Evolutionary conservation across 2,797 vertebrate species (phyloP).

Genomic region (Hypotaenidia philippensis): DNA sequence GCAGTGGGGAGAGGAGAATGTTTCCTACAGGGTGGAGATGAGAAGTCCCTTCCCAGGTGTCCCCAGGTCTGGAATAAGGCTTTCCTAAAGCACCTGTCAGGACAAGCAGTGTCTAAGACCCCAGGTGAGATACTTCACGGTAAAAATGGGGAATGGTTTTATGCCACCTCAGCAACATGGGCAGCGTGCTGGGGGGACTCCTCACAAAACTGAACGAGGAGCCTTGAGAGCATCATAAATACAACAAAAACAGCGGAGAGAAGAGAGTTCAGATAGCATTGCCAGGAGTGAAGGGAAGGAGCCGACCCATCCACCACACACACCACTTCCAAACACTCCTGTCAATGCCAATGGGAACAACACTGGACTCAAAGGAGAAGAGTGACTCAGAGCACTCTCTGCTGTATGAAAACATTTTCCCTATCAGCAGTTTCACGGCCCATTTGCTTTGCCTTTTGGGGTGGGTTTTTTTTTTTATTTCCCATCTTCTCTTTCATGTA

Average conservation of each 20-base stretch:
- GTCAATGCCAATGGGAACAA: accelerated
- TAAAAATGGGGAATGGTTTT: not conserved
- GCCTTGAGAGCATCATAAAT: accelerated
- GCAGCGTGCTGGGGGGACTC: accelerated
- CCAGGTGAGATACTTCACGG: not conserved
- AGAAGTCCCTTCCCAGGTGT: not conserved
- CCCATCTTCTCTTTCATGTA: not conserved
- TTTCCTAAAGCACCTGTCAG: not conserved
- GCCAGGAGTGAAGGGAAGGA: not conserved
- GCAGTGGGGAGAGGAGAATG: not conserved
- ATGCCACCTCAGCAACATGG: accelerated
- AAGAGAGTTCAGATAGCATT: not conserved
- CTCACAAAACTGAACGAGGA: not conserved
- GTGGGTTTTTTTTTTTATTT: not conserved
- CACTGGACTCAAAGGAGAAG: not conserved
- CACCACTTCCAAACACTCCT: not conserved
- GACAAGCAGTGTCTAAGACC: not conserved
- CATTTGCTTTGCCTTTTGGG: slow-evolving; percentile 30
- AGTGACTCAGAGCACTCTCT: not conserved
- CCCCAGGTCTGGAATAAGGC: accelerated
- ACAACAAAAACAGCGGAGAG: not conserved
- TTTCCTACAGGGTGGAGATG: not conserved
- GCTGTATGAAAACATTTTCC: not conserved
- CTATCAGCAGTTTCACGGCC: slow-evolving; percentile 32
- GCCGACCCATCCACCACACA: accelerated